Percentiles rank a stretch among this genome's conserved stretches.
These are phyloP conservation scores for Meteorus cinctellus DNA, from an alignment of 2,888 invertebrate genomes.

Conservation along the genomic window DNA sequence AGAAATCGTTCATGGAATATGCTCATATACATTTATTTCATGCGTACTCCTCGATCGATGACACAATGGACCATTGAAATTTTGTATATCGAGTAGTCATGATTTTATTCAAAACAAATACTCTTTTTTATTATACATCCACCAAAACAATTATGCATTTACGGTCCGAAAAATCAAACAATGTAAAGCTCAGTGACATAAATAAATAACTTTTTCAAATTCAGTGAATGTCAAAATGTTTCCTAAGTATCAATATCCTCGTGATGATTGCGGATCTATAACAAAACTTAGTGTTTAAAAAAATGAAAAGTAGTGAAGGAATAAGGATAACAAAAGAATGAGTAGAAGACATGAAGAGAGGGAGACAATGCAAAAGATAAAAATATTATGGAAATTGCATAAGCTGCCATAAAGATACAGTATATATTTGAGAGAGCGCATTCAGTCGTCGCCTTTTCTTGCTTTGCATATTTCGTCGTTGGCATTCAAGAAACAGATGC, in stretches of 20 bases:
- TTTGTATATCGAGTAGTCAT: neutral
- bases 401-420: neutral
- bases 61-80: neutral
- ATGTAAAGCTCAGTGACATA: too few species aligned
- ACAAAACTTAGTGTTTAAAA: neutral
- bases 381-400: constrained; percentile 7
- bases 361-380: neutral
- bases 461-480: constrained; percentile 8
- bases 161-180: too few species aligned
- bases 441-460: neutral
- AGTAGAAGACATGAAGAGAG: neutral
- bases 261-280: too few species aligned
- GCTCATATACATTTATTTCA: neutral
- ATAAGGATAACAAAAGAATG: neutral
- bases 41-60: neutral
- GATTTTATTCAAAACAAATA: neutral
- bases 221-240: too few species aligned
- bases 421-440: neutral
- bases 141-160: neutral
- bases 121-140: neutral
- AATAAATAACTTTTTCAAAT: too few species aligned
- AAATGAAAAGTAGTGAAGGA: neutral
- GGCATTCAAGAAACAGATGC: constrained; percentile 8
- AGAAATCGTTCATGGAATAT: neutral
- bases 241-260: too few species aligned